These are phyloP conservation scores for Aphelocoma californica DNA, from an alignment of 2,797 vertebrate species.

Conservation along the genomic window DNA sequence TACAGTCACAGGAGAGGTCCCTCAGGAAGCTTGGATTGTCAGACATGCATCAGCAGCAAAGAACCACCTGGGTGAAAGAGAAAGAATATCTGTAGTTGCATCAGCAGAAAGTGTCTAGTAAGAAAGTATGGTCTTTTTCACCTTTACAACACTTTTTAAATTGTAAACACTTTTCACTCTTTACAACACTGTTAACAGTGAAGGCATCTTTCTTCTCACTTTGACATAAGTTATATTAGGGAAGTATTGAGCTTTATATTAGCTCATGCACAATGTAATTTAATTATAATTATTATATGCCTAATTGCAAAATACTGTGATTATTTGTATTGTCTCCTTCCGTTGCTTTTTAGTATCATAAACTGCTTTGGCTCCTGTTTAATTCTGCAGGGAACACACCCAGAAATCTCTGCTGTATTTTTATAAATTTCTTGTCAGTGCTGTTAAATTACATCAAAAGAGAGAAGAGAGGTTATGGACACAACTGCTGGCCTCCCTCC, in stretches of 20 bases:
- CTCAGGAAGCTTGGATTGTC: neutral
- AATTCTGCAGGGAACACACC: neutral
- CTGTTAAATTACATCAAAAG: neutral
- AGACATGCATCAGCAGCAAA: fast-evolving
- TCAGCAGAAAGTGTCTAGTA: neutral
- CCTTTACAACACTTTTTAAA: neutral
- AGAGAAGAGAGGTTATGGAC: neutral
- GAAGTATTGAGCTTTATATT: neutral
- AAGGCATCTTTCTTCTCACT: neutral
- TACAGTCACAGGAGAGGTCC: neutral
- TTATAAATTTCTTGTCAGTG: neutral
- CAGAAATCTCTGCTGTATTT: neutral
- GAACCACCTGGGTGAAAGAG: neutral
- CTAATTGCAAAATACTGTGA: neutral
- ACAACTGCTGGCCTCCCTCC: neutral
- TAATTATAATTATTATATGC: neutral
- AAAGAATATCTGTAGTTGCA: neutral
- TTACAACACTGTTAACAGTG: neutral
- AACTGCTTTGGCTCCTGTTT: neutral
- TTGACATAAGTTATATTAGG: neutral
- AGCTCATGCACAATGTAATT: neutral
- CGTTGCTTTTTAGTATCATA: neutral
- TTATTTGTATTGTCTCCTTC: neutral
- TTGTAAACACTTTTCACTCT: neutral
- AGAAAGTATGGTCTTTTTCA: neutral